Evolutionary conservation across 2,797 vertebrate species (phyloP).

Genomic region (Podarcis lilfordi): DNA sequence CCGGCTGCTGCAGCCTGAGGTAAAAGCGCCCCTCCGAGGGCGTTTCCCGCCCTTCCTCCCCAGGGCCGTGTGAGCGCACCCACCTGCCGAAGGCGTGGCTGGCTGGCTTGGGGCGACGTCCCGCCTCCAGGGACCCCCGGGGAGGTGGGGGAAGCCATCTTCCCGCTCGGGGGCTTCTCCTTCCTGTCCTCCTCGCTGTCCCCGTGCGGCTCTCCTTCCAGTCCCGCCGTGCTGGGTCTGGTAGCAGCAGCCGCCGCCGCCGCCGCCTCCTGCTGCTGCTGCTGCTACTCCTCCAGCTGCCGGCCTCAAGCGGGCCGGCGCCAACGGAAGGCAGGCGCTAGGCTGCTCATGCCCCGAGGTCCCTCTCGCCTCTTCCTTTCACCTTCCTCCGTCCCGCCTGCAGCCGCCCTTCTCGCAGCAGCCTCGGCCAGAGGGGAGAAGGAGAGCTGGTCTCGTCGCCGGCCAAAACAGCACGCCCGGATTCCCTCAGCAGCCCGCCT

Average conservation of each 20-base stretch:
- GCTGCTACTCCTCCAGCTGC: neutral
- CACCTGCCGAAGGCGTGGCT: slow-evolving; percentile 87
- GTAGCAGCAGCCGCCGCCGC: neutral
- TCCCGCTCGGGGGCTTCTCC: slow-evolving; percentile 74
- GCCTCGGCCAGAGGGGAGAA: neutral
- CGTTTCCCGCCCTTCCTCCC: neutral
- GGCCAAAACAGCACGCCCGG: neutral
- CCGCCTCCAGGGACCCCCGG: slow-evolving; percentile 81
- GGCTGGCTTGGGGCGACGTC: slow-evolving; percentile 78
- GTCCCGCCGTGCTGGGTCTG: neutral
- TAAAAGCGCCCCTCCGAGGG: neutral
- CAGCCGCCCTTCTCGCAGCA: neutral
- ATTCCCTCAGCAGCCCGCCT: neutral
- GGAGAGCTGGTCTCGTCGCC: neutral
- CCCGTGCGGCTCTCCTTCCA: neutral
- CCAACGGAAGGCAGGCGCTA: neutral
- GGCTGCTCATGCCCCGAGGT: neutral
- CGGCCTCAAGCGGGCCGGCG: slow-evolving; percentile 8
- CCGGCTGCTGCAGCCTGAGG: neutral
- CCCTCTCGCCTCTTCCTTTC: neutral
- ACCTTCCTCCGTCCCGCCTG: neutral
- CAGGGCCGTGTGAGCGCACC: slow-evolving; percentile 69
- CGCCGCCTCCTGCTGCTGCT: slow-evolving; percentile 18
- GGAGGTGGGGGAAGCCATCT: slow-evolving; percentile 87
- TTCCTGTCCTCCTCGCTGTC: slow-evolving; percentile 41